phyloP scores from a whole-genome alignment of 64 coral and sea anemone genomes.

The Pocillopora damicornis region DNA sequence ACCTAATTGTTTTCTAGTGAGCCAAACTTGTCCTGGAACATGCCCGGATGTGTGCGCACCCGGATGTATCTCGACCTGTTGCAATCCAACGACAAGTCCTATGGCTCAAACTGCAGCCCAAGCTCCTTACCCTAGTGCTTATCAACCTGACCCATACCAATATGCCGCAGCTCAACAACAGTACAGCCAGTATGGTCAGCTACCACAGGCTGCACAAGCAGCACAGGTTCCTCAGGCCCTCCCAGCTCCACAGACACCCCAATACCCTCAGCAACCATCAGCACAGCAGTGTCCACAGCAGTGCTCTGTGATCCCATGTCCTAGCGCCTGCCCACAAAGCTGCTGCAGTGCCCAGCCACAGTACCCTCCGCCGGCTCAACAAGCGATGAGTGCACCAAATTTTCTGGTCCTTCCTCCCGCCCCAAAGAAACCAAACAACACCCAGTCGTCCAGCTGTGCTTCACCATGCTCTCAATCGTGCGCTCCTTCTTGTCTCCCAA shows the following conservation, averaged over 20 bases:
- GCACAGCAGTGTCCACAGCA: constrained; percentile 57
- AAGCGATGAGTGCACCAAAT: constrained; percentile 21
- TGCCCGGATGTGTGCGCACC: constrained; percentile 67
- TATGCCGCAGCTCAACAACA: constrained; percentile 41
- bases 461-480: constrained; percentile 59
- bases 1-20: background rate
- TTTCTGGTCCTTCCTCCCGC: constrained; percentile 35
- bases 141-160: constrained; percentile 33
- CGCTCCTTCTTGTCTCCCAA: constrained; percentile 41
- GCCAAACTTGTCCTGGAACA: constrained; percentile 38
- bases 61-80: constrained; percentile 32
- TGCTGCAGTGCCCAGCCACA: constrained; percentile 22
- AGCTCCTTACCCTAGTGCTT: background rate
- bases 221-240: background rate
- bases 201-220: constrained; percentile 11
- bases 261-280: constrained; percentile 17
- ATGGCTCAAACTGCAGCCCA: constrained; percentile 20
- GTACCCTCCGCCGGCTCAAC: background rate
- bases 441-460: constrained; percentile 38
- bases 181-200: constrained; percentile 24
- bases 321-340: constrained; percentile 28
- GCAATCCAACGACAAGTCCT: constrained; percentile 27
- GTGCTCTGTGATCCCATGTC: constrained; percentile 49
- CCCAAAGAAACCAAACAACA: constrained; percentile 27
- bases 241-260: background rate